A percentile compares a stretch with the other conserved stretches of the same genome.
Evolutionary conservation across 1,140 invertebrate species (phyloP).

Genomic region (Drosophila nigrodunni): DNA sequence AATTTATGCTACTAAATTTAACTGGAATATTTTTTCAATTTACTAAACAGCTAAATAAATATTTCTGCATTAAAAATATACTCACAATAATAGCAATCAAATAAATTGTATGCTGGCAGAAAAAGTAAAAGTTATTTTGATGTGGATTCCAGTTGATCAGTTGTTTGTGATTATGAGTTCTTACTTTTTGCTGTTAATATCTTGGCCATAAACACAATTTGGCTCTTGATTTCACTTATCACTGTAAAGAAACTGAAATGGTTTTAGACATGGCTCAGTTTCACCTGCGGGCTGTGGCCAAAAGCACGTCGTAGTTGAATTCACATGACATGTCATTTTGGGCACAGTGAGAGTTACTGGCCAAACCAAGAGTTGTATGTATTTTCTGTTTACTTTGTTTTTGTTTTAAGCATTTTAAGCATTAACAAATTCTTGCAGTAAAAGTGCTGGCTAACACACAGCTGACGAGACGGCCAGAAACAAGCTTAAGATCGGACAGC

Average conservation of each 20-base stretch:
- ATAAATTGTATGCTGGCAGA: background rate
- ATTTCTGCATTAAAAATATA: background rate
- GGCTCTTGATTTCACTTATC: slow-evolving; percentile 41
- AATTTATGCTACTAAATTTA: background rate
- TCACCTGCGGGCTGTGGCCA: slow-evolving; percentile 33
- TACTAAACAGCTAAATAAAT: background rate
- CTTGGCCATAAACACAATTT: slow-evolving; percentile 3
- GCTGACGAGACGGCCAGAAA: slow-evolving; percentile 25
- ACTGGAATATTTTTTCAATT: slow-evolving; percentile 1
- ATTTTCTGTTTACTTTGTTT: background rate
- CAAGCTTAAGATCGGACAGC: slow-evolving; percentile 54
- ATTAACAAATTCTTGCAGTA: slow-evolving; percentile 71
- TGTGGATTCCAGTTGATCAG: background rate
- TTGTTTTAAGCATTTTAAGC: slow-evolving; percentile 26
- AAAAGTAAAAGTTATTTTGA: slow-evolving; percentile 10
- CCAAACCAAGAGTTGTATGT: slow-evolving; percentile 12
- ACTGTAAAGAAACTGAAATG: slow-evolving; percentile 15
- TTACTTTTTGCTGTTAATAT: background rate
- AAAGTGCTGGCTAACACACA: slow-evolving; percentile 48
- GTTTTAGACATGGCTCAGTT: slow-evolving; percentile 40
- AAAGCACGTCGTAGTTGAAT: slow-evolving; percentile 31
- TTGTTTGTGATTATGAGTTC: slow-evolving; percentile 14
- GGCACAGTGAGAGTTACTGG: slow-evolving; percentile 50
- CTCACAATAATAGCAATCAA: too few species aligned
- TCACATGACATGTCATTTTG: slow-evolving; percentile 72